phyloP scores from a whole-genome alignment of 2,888 invertebrate species.

The Dryobota labecula region DNA sequence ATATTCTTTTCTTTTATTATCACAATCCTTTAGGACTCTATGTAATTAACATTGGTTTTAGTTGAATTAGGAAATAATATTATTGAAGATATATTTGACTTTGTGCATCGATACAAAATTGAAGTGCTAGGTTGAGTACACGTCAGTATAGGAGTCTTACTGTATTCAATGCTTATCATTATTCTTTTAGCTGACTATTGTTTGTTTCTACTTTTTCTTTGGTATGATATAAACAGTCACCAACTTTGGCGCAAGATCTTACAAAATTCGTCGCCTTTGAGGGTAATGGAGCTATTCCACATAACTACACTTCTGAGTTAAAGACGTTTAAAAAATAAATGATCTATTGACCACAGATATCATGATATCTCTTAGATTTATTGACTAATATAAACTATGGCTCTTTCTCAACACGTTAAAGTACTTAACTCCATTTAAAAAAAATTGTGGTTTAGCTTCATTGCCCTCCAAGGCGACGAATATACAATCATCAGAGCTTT shows the following conservation, averaged over 20 bases:
- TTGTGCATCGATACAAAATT: not conserved
- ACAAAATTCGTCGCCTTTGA: too few relatives aligned
- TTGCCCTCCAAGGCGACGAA: too few relatives aligned
- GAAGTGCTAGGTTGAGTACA: not conserved
- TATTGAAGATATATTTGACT: not conserved
- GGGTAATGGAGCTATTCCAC: too few relatives aligned
- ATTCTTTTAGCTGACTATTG: not conserved
- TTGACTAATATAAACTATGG: too few relatives aligned
- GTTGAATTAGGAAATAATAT: not conserved
- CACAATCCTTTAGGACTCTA: not conserved
- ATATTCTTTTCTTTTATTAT: not conserved
- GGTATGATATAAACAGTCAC: not conserved
- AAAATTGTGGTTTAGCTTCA: too few relatives aligned
- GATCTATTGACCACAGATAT: too few relatives aligned
- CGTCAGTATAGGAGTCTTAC: not conserved
- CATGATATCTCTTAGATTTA: too few relatives aligned
- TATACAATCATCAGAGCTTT: slow-evolving; percentile 11
- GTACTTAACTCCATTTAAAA: too few relatives aligned
- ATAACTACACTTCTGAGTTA: too few relatives aligned
- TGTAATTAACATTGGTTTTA: not conserved
- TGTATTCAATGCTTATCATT: not conserved
- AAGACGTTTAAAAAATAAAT: too few relatives aligned
- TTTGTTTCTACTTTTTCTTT: not conserved
- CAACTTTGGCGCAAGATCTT: not conserved
- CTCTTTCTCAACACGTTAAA: too few relatives aligned